Base-by-base conservation (phyloP, 2,888 invertebrate genomes). In the Eupithecia inturbata region DNA sequence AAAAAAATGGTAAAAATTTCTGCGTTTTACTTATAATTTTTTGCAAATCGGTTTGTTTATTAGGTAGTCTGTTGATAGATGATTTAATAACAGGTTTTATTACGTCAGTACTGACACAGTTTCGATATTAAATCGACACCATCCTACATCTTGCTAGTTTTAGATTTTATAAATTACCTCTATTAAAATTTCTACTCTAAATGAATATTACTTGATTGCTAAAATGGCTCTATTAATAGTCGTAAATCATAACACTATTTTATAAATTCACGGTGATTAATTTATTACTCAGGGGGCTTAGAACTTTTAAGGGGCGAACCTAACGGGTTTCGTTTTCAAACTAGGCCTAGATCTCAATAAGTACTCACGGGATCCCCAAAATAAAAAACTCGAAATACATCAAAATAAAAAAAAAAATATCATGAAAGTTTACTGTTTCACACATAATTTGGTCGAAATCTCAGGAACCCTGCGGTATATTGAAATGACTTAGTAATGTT, bases 191-290 rank as follows among this genome's bases (percentile, higher is more conserved):
- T 49, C 7, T 22, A 22, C 19, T 49, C 49, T 49, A n/a, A 1
- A 53, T 49, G 49, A 49, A 49, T 53, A 45, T 45, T 45, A n/a
- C 19, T 45, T 45, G 3, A 53, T 53, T 53, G 49, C 49, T 53
- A n/a, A 53, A 53, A 57, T 57, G 57, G 57, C 57, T 57, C 57
- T 57, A 57, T 57, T 57, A 57, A 57, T 57, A 7, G 22, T 57
- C 57, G 26, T 57, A 57, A 57, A 26, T 57, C 57, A 57, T 57
- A 26, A 57, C 57, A 26, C 57, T 14, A 57, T 14, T 26, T 57
- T 57, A 57, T 26, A 22, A 10, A 57, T 57, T 26, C 3, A 57
- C 9, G 5, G 57, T 57, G 3, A 57, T 53, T 53, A 12, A 57
- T 26, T 57, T 14, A 26, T 57, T 57, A 57, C 26, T 12, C 57